These are phyloP conservation scores for Steinernema scapterisci DNA, from an alignment of 2,888 invertebrate species.

Conservation along the genomic window DNA sequence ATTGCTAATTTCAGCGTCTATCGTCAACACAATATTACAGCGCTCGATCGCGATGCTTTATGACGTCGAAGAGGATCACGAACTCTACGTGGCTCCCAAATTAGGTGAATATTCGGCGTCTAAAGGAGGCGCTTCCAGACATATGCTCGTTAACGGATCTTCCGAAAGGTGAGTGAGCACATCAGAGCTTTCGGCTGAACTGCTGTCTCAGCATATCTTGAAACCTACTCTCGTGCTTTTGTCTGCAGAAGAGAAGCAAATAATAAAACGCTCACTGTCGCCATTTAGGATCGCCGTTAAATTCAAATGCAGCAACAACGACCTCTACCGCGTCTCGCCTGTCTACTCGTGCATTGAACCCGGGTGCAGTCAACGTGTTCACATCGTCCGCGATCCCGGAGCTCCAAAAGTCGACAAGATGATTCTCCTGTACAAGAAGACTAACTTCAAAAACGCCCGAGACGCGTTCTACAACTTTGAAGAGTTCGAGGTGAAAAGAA, in stretches of 20 bases:
- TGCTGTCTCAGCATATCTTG: no score
- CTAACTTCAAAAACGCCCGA: constrained; percentile 49
- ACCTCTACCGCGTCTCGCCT: constrained; percentile 60
- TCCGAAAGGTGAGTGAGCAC: constrained; percentile 46
- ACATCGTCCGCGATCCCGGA: constrained; percentile 60
- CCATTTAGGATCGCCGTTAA: constrained; percentile 60
- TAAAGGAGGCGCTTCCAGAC: constrained; percentile 61
- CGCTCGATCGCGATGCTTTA: constrained; percentile 4
- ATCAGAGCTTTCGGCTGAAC: no score
- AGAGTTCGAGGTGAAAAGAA: constrained; percentile 42
- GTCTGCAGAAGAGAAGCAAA: no score
- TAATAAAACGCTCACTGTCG: neutral
- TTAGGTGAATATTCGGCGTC: constrained; percentile 47
- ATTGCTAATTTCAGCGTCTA: no score
- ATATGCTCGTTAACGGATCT: constrained; percentile 64
- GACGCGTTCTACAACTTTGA: constrained; percentile 49
- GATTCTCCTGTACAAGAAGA: constrained; percentile 52
- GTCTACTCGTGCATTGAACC: constrained; percentile 62
- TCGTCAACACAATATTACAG: no score
- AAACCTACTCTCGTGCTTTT: no score
- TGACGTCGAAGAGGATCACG: constrained; percentile 55
- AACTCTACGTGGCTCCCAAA: constrained; percentile 58
- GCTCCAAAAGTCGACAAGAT: constrained; percentile 57
- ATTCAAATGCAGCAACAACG: constrained; percentile 64
- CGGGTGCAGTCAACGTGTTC: constrained; percentile 55